phyloP scores from a whole-genome alignment of 2,113 vertebrate species.

The Callipepla californica region DNA sequence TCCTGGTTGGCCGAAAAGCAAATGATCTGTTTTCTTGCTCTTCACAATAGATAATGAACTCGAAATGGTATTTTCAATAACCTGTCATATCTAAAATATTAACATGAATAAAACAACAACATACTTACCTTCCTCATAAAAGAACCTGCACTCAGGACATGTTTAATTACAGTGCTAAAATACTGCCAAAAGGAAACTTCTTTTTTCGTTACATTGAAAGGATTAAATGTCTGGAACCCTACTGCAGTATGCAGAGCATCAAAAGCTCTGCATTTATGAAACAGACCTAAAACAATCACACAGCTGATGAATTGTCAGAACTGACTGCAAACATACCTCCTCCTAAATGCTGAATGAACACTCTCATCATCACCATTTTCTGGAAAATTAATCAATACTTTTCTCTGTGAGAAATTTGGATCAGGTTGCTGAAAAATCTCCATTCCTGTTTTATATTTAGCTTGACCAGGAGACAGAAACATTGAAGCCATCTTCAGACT shows the following conservation, averaged over 20 bases:
- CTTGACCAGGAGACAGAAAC: conserved; percentile 64
- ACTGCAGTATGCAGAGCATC: conserved; percentile 11
- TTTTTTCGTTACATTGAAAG: background rate
- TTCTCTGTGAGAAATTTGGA: conserved; percentile 46
- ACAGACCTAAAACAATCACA: conserved; percentile 3
- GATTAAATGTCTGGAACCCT: background rate
- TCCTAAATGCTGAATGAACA: conserved; percentile 58
- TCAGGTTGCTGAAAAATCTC: conserved; percentile 12
- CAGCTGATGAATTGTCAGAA: conserved; percentile 9
- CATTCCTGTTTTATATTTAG: conserved; percentile 61
- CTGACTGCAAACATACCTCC: conserved; percentile 67
- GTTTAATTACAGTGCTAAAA: conserved; percentile 23
- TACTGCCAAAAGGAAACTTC: background rate
- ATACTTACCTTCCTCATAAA: background rate
- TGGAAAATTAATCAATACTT: conserved; percentile 41
- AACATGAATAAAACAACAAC: background rate
- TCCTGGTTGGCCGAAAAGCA: background rate
- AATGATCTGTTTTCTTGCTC: background rate
- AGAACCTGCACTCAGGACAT: background rate
- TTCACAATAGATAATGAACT: background rate
- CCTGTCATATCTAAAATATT: background rate
- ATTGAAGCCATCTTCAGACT: conserved; percentile 46
- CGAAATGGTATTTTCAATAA: background rate
- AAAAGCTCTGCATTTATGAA: background rate
- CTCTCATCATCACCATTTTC: conserved; percentile 60